phyloP scores from a whole-genome alignment of 2,113 vertebrate species.

The Struthidea cinerea region DNA sequence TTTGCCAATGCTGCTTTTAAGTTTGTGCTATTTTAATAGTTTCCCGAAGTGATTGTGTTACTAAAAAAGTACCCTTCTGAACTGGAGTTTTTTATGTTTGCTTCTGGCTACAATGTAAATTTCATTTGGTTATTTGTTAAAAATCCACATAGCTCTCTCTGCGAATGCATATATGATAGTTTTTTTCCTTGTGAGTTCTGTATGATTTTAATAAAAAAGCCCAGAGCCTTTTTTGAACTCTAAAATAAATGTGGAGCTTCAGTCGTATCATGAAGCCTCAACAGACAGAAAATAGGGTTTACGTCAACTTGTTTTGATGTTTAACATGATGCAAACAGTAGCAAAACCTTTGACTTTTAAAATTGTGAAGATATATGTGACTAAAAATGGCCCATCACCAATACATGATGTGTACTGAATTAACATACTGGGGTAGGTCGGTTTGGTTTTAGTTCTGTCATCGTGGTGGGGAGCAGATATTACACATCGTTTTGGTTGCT shows the following conservation, averaged over 20 bases:
- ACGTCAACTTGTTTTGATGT: neutral
- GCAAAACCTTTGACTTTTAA: neutral
- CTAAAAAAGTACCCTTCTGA: neutral
- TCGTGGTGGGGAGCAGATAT: neutral
- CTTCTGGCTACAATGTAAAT: slow-evolving; percentile 8
- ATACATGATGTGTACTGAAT: neutral
- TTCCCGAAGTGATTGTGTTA: neutral
- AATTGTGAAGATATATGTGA: neutral
- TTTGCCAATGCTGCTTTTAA: neutral
- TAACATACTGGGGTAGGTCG: neutral
- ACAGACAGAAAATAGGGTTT: neutral
- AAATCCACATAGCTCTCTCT: neutral
- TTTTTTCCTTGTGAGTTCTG: neutral
- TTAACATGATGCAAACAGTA: neutral
- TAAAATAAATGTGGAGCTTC: neutral
- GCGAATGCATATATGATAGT: neutral
- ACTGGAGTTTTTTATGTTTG: neutral
- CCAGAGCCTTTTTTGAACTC: neutral
- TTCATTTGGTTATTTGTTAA: slow-evolving; percentile 6
- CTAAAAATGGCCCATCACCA: neutral
- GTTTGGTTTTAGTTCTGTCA: neutral
- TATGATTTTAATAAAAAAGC: neutral
- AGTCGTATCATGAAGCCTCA: neutral
- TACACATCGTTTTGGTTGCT: neutral
- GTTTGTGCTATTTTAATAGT: neutral